Base-by-base conservation (phyloP, 1,140 invertebrate species). In the Eupeodes corollae region DNA sequence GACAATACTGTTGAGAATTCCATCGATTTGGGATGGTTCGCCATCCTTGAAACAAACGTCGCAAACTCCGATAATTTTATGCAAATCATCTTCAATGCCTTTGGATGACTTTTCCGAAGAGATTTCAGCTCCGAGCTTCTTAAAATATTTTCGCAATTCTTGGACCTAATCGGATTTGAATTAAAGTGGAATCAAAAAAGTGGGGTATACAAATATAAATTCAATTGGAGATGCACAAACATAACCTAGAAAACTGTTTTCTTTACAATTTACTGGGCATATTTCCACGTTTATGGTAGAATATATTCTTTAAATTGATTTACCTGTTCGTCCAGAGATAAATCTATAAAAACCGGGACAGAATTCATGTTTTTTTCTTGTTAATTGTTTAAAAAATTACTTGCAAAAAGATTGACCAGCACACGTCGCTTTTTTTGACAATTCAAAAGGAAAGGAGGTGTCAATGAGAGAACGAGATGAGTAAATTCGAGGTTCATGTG, bases 31-130 rank as follows among this genome's bases (percentile, higher is more conserved):
- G 31, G 65, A 61, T 70, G 89, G 86, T 63, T 82, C 83, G 2
- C 80, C 79, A 61, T 88, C 88, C 59, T 88, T 87, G 68, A 94
- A 94, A 68, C 88, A 91, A 39, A 86, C 78, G 68, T 94, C 89
- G 66, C 89, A 94, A 8, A 91, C 91, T 44, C 87, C 86, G 60
- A 96, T 92, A 53, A 96, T 92, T 70, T 96, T 91, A 63, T 91
- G 86, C 47, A 96, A 73, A 75, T 96, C 91, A 78, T 91, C 87
- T 67, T 92, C 86, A 55, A 93, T 84, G 10, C 89, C 90, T 72
- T 91, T 90, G 1, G 82, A 76, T 8, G 86, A 86, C 60, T 89
- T 89, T 63, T 94, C 88, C 60, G 88, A 85, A 3, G 88, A 88
- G 55, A 96, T 89, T 73, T 92, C 88, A 21, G 91, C 91, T 30